Evolutionary conservation across 2,888 invertebrate species (phyloP), one percentile per base, ranked within the genome.

Genomic region (Crepidodera aurea): DNA sequence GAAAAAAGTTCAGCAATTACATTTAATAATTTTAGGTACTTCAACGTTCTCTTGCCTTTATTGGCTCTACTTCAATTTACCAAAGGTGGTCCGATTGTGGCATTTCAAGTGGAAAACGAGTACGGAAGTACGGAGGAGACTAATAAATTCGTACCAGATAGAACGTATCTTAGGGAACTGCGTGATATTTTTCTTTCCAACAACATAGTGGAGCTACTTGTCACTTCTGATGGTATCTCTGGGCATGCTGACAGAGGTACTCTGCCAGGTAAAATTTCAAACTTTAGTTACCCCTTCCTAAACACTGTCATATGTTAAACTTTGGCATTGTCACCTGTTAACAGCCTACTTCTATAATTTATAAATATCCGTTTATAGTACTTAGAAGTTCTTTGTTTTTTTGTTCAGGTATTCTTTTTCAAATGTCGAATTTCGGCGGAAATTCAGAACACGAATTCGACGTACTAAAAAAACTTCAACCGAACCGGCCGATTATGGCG

Each of bases 21-120:
- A n/a, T n/a, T n/a, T n/a, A n/a, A n/a, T n/a, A n/a, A 6, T 53
- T 53, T 40, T 29, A 83, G 67, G 13, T 73, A 71, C 57, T 72
- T 73, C 39, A 71, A 69, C 44, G 39, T 69, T 2, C 68, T 88
- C 1, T 74, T 88, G 44, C 79, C 82, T 1, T 81, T 79, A 64
- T 70, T 88, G 1, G 77, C 81, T 13, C 83, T 84, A 1, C 79
- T 83, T n/a, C 81, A 88, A n/a, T 85, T 88, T 71, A 84, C 83
- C 32, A 91, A 91, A 73, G 94, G 94, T 0, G 95, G 95, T 0
- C 93, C 94, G 0, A 88, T 95, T 25, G 92, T 95, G 61, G 88
- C 92, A 84, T 89, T 94, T 44, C 94, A 95, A 71, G 87, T 94
- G 22, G 97, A 98, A 83, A 98, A 74, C 40, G 73, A 73, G 48